These are phyloP conservation scores for Hemicrepidius hirtus DNA, from an alignment of 2,888 invertebrate genomes.

Conservation along the genomic window DNA sequence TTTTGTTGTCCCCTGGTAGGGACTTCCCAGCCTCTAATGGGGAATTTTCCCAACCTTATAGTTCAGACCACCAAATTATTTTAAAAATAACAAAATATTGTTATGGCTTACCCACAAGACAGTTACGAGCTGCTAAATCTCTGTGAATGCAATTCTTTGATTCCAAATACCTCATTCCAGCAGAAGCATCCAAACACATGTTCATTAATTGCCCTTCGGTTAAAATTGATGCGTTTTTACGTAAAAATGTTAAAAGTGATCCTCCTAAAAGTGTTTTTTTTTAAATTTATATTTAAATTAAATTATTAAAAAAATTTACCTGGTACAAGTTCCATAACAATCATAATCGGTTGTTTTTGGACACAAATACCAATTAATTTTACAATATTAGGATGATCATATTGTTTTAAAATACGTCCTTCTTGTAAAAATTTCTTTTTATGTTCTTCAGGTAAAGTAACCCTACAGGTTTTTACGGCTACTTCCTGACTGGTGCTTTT, in stretches of 20 bases:
- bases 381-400: slow-evolving; percentile 97
- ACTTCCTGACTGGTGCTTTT: slow-evolving; percentile 90
- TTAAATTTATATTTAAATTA: no score
- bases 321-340: slow-evolving; percentile 97
- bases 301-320: slow-evolving; percentile 73
- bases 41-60: no score
- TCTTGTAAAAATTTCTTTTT: slow-evolving; percentile 97
- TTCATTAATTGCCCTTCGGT: slow-evolving; percentile 79
- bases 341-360: slow-evolving; percentile 98
- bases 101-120: slow-evolving; percentile 81
- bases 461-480: slow-evolving; percentile 96
- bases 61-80: no score
- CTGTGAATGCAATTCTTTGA: slow-evolving; percentile 97
- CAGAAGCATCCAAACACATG: slow-evolving; percentile 96
- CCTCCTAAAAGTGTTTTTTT: slow-evolving; percentile 78
- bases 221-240: slow-evolving; percentile 83
- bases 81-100: no score
- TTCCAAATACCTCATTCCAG: slow-evolving; percentile 96
- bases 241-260: slow-evolving; percentile 90
- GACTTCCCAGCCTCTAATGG: no score
- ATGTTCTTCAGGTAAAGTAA: slow-evolving; percentile 93
- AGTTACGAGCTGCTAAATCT: slow-evolving; percentile 96
- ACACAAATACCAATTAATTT: slow-evolving; percentile 97
- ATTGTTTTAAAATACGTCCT: slow-evolving; percentile 95
- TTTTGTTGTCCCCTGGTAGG: no score